phyloP scores from a whole-genome alignment of 2,888 invertebrate genomes.

The Ectobius pallidus region DNA sequence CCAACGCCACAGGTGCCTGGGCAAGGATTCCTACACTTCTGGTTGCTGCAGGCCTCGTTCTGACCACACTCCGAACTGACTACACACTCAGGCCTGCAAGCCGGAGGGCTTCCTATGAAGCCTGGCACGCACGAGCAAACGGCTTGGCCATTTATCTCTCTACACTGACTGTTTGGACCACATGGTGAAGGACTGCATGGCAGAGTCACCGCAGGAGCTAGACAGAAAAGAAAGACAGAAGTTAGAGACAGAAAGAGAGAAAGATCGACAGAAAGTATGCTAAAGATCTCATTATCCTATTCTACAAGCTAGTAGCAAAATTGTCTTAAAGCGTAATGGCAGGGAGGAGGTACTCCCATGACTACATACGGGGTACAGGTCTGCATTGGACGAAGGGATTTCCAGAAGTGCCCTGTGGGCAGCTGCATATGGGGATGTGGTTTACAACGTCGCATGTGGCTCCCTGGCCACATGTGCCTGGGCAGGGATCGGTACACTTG shows the following conservation, averaged over 20 bases:
- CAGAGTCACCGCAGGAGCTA: slow-evolving; percentile 59
- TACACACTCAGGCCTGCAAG: slow-evolving; percentile 79
- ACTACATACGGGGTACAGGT: slow-evolving; percentile 55
- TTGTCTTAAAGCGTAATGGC: no score
- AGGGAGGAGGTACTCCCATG: slow-evolving; percentile 47
- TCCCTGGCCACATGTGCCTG: slow-evolving; percentile 76
- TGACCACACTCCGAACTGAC: slow-evolving; percentile 73
- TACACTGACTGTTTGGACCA: slow-evolving; percentile 71
- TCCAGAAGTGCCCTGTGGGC: slow-evolving; percentile 71
- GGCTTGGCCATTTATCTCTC: slow-evolving; percentile 66
- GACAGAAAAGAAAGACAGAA: not conserved
- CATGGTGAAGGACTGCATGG: slow-evolving; percentile 72
- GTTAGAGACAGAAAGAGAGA: not conserved
- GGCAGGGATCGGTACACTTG: slow-evolving; percentile 73
- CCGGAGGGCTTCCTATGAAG: slow-evolving; percentile 74
- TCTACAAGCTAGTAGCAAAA: not conserved
- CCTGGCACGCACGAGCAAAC: slow-evolving; percentile 70
- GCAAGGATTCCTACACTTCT: slow-evolving; percentile 74
- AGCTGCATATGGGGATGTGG: slow-evolving; percentile 78
- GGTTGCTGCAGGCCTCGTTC: slow-evolving; percentile 74
- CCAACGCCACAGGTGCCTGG: slow-evolving; percentile 72
- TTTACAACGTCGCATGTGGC: slow-evolving; percentile 76
- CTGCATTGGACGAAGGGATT: slow-evolving; percentile 74
- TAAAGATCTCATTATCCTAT: not conserved
- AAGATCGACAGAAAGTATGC: not conserved